Evolutionary conservation across 2,797 vertebrate genomes (phyloP).

Genomic region (Pipistrellus pipistrellus): DNA sequence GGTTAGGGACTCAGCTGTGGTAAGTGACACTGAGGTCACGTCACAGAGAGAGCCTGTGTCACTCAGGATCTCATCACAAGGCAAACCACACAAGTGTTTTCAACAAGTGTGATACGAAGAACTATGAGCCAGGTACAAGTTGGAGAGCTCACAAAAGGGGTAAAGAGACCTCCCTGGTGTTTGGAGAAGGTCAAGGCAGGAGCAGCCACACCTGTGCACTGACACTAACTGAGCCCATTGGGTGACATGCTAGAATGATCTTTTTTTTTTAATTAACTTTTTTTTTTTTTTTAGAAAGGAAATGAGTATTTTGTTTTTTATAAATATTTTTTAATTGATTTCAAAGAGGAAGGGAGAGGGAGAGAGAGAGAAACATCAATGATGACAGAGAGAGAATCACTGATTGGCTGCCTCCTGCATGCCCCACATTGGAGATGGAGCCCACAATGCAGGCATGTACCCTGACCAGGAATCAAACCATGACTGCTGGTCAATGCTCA

Average conservation of each 20-base stretch:
- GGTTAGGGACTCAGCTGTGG: neutral
- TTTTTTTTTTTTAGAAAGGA: too few species aligned
- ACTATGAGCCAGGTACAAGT: neutral
- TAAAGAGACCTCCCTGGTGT: neutral
- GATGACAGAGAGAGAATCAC: too few species aligned
- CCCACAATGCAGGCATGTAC: too few species aligned
- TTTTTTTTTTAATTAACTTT: neutral
- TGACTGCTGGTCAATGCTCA: too few species aligned
- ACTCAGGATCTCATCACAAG: neutral
- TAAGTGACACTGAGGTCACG: neutral
- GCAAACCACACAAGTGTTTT: neutral
- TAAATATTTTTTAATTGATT: too few species aligned
- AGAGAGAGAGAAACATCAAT: too few species aligned
- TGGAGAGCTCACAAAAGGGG: neutral
- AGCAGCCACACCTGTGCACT: neutral
- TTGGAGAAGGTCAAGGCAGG: neutral
- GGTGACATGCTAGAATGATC: neutral
- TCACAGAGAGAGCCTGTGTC: neutral
- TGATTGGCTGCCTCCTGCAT: too few species aligned
- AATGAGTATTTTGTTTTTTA: too few species aligned
- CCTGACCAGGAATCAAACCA: too few species aligned
- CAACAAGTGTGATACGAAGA: neutral
- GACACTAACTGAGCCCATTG: neutral
- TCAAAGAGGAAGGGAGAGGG: too few species aligned
- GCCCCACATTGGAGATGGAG: too few species aligned